These are phyloP conservation scores for Pristionchus pacificus DNA, from an alignment of 1,140 invertebrate genomes.

Conservation along the genomic window DNA sequence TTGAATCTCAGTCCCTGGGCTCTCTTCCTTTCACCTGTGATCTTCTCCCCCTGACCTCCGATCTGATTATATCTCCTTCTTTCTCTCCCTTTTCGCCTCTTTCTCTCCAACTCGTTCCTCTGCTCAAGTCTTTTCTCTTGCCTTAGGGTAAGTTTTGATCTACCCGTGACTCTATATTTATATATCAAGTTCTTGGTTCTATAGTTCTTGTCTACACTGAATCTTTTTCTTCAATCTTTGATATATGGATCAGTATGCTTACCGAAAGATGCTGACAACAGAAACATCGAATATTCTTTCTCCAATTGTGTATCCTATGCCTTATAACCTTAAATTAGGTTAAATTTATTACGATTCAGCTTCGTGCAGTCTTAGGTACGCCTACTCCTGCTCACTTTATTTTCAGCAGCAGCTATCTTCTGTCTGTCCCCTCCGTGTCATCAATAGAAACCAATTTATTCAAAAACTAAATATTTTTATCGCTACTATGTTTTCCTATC, in stretches of 20 bases:
- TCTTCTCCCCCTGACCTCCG: background rate
- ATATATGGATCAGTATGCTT: constrained; percentile 2
- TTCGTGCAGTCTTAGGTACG: no score
- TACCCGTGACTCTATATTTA: constrained; percentile 13
- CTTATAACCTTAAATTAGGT: no score
- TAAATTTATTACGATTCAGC: no score
- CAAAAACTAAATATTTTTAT: no score
- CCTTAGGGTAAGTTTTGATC: background rate
- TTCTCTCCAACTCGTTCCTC: background rate
- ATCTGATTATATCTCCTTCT: constrained; percentile 8
- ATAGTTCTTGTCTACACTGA: constrained; percentile 7
- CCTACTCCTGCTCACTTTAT: no score
- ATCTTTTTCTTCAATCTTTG: constrained; percentile 10
- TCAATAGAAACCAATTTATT: no score
- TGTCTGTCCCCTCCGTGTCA: no score
- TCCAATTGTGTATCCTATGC: no score
- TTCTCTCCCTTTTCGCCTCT: background rate
- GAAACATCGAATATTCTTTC: constrained; percentile 8
- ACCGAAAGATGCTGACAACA: constrained; percentile 12
- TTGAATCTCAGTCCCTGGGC: background rate
- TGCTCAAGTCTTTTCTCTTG: constrained; percentile 2
- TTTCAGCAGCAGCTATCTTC: no score
- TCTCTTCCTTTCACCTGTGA: background rate
- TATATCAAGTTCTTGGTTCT: background rate
- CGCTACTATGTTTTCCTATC: no score